phyloP scores from a whole-genome alignment of 2,888 invertebrate species.

The Drosophila neotestacea region DNA sequence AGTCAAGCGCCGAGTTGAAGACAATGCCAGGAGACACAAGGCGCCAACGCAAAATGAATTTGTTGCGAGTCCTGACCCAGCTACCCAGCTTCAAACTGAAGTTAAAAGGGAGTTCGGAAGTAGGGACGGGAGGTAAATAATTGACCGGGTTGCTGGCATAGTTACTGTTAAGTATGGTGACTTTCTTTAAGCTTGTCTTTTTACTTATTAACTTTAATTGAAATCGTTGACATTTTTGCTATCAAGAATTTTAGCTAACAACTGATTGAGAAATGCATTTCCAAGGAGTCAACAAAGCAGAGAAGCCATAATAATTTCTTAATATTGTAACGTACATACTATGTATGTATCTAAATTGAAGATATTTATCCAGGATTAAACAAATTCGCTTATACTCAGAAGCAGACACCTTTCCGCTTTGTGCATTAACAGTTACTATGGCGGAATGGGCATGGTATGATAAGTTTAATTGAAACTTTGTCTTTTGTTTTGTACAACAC shows the following conservation, averaged over 20 bases:
- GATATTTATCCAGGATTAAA: too few species aligned
- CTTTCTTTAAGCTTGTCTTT: slow-evolving; percentile 15
- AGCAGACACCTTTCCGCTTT: slow-evolving; percentile 13
- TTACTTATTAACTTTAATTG: slow-evolving; percentile 37
- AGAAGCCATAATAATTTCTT: slow-evolving; percentile 16
- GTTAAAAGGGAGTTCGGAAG: background rate
- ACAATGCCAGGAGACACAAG: slow-evolving; percentile 56
- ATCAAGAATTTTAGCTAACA: slow-evolving; percentile 1
- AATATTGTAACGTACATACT: background rate
- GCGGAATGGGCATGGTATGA: slow-evolving; percentile 8
- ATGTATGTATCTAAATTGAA: slow-evolving; percentile 9
- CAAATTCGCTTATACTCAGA: background rate
- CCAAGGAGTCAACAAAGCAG: background rate
- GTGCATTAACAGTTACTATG: background rate
- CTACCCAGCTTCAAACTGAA: slow-evolving; percentile 6
- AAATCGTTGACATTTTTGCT: slow-evolving; percentile 2
- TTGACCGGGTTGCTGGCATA: slow-evolving; percentile 31
- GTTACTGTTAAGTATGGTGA: slow-evolving; percentile 25
- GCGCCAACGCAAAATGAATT: slow-evolving; percentile 66
- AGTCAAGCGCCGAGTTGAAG: slow-evolving; percentile 64
- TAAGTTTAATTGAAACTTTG: slow-evolving; percentile 55
- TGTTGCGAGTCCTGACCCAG: slow-evolving; percentile 53
- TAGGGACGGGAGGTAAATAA: slow-evolving; percentile 20
- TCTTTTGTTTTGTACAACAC: slow-evolving; percentile 47
- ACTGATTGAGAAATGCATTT: slow-evolving; percentile 27